These are phyloP conservation scores for Amblyjoppa fuscipennis DNA, from an alignment of 2,888 invertebrate species.

Conservation along the genomic window DNA sequence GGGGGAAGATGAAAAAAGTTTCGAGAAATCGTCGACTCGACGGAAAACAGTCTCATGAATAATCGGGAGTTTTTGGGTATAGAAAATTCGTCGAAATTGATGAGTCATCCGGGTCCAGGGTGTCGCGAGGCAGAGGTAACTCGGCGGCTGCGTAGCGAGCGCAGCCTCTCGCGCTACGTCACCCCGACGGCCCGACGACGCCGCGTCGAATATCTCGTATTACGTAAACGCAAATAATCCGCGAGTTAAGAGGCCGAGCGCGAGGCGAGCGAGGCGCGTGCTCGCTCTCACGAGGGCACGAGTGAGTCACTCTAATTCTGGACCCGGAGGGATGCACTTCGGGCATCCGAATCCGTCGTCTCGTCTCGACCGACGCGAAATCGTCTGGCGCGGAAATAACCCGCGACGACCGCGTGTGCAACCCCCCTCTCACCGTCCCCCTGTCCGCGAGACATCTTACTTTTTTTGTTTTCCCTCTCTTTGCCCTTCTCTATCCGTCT, in stretches of 20 bases:
- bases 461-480: slow-evolving; percentile 43
- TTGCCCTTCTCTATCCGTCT: slow-evolving; percentile 57
- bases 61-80: slow-evolving; percentile 9
- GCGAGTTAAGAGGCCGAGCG: slow-evolving; percentile 44
- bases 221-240: slow-evolving; percentile 72
- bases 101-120: slow-evolving; percentile 6
- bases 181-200: slow-evolving; percentile 31
- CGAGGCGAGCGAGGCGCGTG: slow-evolving; percentile 18
- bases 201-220: slow-evolving; percentile 68
- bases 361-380: slow-evolving; percentile 66
- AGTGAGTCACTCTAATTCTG: slow-evolving; percentile 73
- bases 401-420: slow-evolving; percentile 70
- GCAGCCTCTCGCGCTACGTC: slow-evolving; percentile 29
- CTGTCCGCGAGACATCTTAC: slow-evolving; percentile 48
- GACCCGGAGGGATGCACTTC: slow-evolving; percentile 70
- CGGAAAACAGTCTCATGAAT: slow-evolving; percentile 15
- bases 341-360: slow-evolving; percentile 65
- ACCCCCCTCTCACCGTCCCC: neutral
- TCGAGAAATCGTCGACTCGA: neutral
- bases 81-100: slow-evolving; percentile 20
- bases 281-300: slow-evolving; percentile 24
- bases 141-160: neutral
- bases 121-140: neutral
- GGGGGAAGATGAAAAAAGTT: neutral
- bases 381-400: slow-evolving; percentile 77